These are phyloP conservation scores for Halisarca cf. caerulea DNA, from an alignment of 37 sponge, comb jelly and placozoan genomes.

Conservation along the genomic window DNA sequence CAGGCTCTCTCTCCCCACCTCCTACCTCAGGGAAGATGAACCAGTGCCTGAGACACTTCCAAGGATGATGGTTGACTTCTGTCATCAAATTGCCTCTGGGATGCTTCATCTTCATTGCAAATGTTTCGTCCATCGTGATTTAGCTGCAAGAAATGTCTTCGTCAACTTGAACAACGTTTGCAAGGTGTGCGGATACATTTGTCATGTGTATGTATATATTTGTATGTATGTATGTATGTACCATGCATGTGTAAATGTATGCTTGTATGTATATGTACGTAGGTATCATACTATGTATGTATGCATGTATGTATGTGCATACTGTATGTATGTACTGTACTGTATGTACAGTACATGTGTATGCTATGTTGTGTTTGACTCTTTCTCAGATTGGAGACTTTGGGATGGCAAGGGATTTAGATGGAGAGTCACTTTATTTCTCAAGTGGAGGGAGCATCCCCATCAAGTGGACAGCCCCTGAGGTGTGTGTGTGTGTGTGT, in stretches of 20 bases:
- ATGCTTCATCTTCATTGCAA: not conserved
- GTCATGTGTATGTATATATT: not conserved
- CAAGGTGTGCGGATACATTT: not conserved
- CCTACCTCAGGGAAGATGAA: too few species aligned
- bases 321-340: not conserved
- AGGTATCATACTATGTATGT: not conserved
- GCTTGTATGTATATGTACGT: not conserved
- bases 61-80: not conserved
- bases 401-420: constrained; percentile 10
- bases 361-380: too few species aligned
- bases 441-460: not conserved
- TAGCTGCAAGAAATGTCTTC: not conserved
- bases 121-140: not conserved
- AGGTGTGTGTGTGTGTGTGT: too few species aligned
- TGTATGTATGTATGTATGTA: constrained; percentile 1
- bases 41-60: not conserved
- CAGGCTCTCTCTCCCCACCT: too few species aligned
- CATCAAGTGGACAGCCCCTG: not conserved
- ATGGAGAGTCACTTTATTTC: not conserved
- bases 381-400: constrained; percentile 6
- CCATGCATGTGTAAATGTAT: not conserved
- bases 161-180: not conserved
- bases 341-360: not conserved
- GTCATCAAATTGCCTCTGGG: not conserved
- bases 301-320: not conserved